Percentiles rank a stretch among this genome's conserved stretches.
These are phyloP conservation scores for Mesaphorura yosii DNA, from an alignment of 1,140 invertebrate species.

Conservation along the genomic window DNA sequence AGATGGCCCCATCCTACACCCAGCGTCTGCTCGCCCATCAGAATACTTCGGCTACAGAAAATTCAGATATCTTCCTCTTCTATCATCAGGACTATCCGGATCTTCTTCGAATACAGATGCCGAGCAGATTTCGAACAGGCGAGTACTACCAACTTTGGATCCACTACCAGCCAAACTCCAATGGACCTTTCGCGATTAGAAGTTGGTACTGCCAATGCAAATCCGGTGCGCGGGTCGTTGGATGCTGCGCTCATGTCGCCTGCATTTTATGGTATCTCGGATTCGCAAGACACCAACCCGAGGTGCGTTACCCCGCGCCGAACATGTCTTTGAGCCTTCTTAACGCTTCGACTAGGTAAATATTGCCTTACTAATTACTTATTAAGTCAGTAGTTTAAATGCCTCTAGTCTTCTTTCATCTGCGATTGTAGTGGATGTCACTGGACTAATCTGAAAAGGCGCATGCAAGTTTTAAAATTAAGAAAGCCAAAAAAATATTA, in stretches of 20 bases:
- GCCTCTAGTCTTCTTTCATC: no score
- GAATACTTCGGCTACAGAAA: not conserved
- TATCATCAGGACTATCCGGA: not conserved
- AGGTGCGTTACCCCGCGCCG: not conserved
- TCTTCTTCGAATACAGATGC: not conserved
- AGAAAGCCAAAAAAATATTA: no score
- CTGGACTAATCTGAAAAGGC: no score
- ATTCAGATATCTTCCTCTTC: no score
- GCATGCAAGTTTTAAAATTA: no score
- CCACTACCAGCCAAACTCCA: not conserved
- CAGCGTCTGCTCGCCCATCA: not conserved
- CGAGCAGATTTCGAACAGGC: not conserved
- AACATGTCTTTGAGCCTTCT: no score
- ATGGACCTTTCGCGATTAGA: not conserved
- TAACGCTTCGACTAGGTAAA: no score
- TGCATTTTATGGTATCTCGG: conserved; percentile 14
- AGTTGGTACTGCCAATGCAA: conserved; percentile 18
- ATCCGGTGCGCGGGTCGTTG: conserved; percentile 9
- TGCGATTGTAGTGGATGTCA: no score
- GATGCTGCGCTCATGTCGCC: conserved; percentile 17
- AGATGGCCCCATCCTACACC: conserved; percentile 7
- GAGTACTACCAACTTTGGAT: not conserved
- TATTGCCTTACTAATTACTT: no score
- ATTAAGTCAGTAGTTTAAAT: no score
- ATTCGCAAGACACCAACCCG: conserved; percentile 1